phyloP scores from a whole-genome alignment of 2,113 vertebrate species.

The Megaptera novaeangliae region DNA sequence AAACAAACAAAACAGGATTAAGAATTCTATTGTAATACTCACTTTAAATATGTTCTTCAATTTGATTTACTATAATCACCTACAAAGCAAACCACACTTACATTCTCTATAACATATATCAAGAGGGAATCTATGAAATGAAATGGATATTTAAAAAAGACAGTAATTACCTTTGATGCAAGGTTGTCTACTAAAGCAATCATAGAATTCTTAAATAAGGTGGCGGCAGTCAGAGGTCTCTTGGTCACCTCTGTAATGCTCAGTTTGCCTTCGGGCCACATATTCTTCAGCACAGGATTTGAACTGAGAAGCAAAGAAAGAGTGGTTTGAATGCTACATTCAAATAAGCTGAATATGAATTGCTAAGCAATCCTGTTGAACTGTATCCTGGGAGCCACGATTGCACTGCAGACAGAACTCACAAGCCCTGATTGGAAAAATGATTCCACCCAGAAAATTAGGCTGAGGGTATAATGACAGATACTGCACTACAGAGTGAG shows the following conservation, averaged over 20 bases:
- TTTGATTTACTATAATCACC: neutral
- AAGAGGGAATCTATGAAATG: neutral
- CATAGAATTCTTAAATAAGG: slow-evolving; percentile 99
- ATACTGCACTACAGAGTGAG: neutral
- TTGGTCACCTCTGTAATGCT: slow-evolving; percentile 99
- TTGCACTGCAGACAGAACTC: neutral
- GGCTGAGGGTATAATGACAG: neutral
- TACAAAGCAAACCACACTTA: neutral
- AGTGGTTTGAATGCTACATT: slow-evolving; percentile 35
- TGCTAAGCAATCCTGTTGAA: neutral
- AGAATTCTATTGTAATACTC: neutral
- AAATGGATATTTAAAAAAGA: neutral
- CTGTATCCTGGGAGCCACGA: neutral
- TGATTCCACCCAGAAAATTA: neutral
- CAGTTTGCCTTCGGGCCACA: slow-evolving; percentile 99
- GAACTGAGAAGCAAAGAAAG: slow-evolving; percentile 80
- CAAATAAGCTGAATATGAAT: neutral
- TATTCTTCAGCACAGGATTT: slow-evolving; percentile 93
- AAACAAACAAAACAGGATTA: neutral
- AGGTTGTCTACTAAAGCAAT: slow-evolving; percentile 96
- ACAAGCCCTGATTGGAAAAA: neutral
- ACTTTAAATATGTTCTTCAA: slow-evolving; percentile 4
- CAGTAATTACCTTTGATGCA: slow-evolving; percentile 89
- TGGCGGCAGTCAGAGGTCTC: slow-evolving; percentile 92
- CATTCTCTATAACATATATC: neutral